Evolutionary conservation across 1,140 invertebrate species (phyloP).

Genomic region (Scaptodrosophila lebanonensis): DNA sequence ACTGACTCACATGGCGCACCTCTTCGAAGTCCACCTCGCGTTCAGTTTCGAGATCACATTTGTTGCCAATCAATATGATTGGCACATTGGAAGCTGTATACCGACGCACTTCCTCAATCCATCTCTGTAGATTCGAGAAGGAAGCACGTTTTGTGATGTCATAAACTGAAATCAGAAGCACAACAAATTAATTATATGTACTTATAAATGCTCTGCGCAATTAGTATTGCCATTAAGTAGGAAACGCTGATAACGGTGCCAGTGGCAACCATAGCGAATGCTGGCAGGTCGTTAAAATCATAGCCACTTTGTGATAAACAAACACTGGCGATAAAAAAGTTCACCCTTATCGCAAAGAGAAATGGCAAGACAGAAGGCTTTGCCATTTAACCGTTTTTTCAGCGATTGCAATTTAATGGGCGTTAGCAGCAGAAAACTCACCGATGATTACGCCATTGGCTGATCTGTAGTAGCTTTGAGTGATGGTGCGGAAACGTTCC

Average conservation of each 20-base stretch:
- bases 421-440: conserved; percentile 75
- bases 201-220: no score
- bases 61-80: conserved; percentile 93
- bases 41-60: conserved; percentile 89
- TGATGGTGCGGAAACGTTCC: conserved; percentile 94
- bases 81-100: conserved; percentile 95
- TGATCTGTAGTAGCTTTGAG: conserved; percentile 95
- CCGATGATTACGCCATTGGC: conserved; percentile 93
- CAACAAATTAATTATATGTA: no score
- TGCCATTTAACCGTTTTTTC: conserved; percentile 26
- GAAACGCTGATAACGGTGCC: conserved; percentile 24
- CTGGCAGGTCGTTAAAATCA: conserved; percentile 43
- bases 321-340: conserved; percentile 26
- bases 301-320: conserved; percentile 18
- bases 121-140: conserved; percentile 92
- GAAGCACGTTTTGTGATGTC: conserved; percentile 95
- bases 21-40: conserved; percentile 90
- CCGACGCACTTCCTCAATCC: conserved; percentile 95
- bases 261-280: conserved; percentile 9
- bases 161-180: conserved; percentile 82
- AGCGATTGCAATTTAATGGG: conserved; percentile 39
- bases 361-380: conserved; percentile 12
- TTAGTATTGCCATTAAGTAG: conserved; percentile 5
- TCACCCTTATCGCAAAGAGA: conserved; percentile 29
- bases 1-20: conserved; percentile 89